phyloP scores from a whole-genome alignment of 2,113 vertebrate species.

The Poecilia latipinna region DNA sequence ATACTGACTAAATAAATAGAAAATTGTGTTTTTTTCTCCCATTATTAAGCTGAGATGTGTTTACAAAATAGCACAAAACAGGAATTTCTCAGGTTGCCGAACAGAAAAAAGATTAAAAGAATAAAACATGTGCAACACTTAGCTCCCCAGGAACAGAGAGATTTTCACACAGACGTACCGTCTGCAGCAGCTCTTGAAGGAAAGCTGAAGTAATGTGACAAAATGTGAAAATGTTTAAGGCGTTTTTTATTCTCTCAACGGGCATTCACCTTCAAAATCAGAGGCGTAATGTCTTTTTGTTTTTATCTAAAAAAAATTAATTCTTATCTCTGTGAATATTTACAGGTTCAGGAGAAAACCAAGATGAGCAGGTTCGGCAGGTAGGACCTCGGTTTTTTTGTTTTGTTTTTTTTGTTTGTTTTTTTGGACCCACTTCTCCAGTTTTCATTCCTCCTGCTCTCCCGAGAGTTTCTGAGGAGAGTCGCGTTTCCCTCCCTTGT shows the following conservation, averaged over 20 bases:
- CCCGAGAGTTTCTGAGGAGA: background rate
- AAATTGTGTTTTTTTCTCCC: no score
- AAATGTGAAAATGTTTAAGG: background rate
- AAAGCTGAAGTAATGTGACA: background rate
- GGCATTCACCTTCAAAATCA: no score
- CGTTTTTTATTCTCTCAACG: background rate
- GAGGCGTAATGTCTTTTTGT: background rate
- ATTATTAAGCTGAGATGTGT: no score
- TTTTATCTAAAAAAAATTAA: constrained; percentile 5
- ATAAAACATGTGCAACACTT: no score
- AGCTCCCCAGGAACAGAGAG: no score
- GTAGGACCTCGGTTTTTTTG: constrained; percentile 55
- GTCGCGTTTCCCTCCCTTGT: background rate
- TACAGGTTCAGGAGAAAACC: constrained; percentile 65
- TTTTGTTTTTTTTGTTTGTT: no score
- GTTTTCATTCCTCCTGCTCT: background rate
- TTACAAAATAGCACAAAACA: no score
- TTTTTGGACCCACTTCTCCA: constrained; percentile 19
- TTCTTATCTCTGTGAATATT: constrained; percentile 36
- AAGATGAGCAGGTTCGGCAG: constrained; percentile 65
- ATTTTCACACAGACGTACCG: no score
- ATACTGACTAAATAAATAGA: no score
- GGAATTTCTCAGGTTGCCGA: no score
- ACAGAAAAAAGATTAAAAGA: no score
- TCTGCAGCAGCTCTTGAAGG: no score